Conservation (phyloP, 2,797 vertebrate genomes). For the Malacoctenus gilli region DNA sequence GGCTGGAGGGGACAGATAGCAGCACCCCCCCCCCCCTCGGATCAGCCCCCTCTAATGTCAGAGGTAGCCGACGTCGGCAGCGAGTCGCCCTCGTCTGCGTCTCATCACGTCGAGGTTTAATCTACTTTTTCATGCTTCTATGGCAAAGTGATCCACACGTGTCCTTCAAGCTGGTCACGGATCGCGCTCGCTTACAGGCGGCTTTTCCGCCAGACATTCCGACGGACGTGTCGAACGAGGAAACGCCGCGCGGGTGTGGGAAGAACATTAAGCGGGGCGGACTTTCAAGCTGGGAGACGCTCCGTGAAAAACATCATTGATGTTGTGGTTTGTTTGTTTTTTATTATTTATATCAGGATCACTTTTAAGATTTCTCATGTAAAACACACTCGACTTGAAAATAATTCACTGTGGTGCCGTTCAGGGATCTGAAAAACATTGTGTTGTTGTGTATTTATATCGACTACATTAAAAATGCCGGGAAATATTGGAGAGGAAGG, state of each 20-base stretch:
- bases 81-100: conserved; percentile 52
- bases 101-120: conserved; percentile 58
- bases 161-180: too few relatives aligned
- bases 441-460: too few relatives aligned
- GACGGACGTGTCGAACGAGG: conserved; percentile 26
- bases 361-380: too few relatives aligned
- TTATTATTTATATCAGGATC: too few relatives aligned
- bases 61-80: conserved; percentile 48
- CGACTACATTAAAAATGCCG: too few relatives aligned
- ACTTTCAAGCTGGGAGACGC: conserved; percentile 16
- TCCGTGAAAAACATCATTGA: conserved; percentile 10
- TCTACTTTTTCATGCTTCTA: conserved; percentile 56
- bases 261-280: conserved; percentile 17
- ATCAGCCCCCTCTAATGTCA: conserved; percentile 60
- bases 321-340: too few relatives aligned
- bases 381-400: too few relatives aligned
- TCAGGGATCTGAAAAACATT: too few relatives aligned
- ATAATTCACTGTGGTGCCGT: too few relatives aligned
- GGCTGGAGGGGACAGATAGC: conserved; percentile 56
- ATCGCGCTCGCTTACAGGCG: conserved; percentile 15
- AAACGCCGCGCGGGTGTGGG: conserved; percentile 21
- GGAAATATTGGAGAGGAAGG: too few relatives aligned
- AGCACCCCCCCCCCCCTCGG: conserved; percentile 52
- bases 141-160: conserved; percentile 53
- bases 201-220: conserved; percentile 32